Evolutionary conservation across 2,888 invertebrate genomes (phyloP).

Genomic region (Abscondita cerata): DNA sequence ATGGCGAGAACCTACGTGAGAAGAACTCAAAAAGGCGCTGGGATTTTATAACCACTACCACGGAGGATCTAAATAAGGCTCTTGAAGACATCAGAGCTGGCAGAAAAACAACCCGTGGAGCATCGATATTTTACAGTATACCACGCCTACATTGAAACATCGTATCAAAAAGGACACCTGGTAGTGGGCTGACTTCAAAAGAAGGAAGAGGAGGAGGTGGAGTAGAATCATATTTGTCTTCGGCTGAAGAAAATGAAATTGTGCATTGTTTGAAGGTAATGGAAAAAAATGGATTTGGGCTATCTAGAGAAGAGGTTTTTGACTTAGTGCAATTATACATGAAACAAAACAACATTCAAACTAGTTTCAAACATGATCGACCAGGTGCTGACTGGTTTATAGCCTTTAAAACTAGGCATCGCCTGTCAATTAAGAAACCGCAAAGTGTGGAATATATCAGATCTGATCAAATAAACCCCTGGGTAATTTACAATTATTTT

Average conservation of each 20-base stretch:
- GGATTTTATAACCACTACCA: background rate
- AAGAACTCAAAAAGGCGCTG: background rate
- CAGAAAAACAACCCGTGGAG: background rate
- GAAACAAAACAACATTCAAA: background rate
- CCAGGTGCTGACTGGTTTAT: background rate
- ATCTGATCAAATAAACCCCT: no score
- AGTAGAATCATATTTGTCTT: background rate
- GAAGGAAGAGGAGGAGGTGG: background rate
- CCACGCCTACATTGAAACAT: background rate
- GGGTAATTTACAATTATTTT: background rate
- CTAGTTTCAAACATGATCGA: background rate
- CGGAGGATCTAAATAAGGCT: background rate
- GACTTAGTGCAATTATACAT: background rate
- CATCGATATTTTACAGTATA: background rate
- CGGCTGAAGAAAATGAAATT: background rate
- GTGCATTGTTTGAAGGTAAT: background rate
- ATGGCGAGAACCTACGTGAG: no score
- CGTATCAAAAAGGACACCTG: background rate
- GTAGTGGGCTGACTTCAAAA: no score
- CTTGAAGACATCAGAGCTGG: background rate
- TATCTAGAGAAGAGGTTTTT: no score
- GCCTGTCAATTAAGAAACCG: no score
- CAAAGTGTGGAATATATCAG: no score
- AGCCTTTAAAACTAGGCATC: no score
- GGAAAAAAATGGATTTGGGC: background rate